Evolutionary conservation across 1,140 invertebrate species (phyloP).

Genomic region (Diachasmimorpha longicaudata): DNA sequence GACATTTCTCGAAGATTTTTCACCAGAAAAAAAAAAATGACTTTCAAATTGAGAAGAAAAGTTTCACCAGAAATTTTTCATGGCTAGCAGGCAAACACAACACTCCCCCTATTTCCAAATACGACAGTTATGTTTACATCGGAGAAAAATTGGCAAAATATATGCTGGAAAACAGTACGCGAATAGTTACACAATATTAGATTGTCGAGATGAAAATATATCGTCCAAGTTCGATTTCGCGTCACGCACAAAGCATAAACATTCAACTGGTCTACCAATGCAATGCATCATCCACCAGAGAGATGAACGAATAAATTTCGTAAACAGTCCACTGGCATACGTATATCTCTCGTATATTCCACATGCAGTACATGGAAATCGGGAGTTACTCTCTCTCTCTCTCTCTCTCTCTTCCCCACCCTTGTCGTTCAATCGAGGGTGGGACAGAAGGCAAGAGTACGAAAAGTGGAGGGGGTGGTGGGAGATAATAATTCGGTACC

Average conservation of each 20-base stretch:
- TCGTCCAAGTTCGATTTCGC: conserved; percentile 26
- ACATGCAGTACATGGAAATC: not conserved
- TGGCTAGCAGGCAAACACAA: no score
- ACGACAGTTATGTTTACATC: no score
- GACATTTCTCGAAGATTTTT: not conserved
- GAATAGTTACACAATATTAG: conserved; percentile 23
- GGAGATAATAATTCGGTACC: conserved; percentile 25
- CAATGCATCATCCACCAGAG: conserved; percentile 26
- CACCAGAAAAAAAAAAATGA: no score
- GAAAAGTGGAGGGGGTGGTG: not conserved
- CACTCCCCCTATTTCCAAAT: no score
- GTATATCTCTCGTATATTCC: not conserved
- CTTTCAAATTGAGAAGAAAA: no score
- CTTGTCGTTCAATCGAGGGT: not conserved
- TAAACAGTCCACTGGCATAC: conserved; percentile 28
- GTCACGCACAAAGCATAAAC: conserved; percentile 13
- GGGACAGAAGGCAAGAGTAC: conserved; percentile 7
- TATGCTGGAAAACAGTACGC: not conserved
- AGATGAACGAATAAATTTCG: conserved; percentile 34
- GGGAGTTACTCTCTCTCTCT: not conserved
- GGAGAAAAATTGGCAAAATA: not conserved
- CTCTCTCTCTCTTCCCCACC: not conserved
- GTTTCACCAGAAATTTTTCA: no score
- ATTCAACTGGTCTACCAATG: conserved; percentile 11
- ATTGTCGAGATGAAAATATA: conserved; percentile 33